phyloP scores from a whole-genome alignment of 2,888 invertebrate species.

The Clunio marinus region DNA sequence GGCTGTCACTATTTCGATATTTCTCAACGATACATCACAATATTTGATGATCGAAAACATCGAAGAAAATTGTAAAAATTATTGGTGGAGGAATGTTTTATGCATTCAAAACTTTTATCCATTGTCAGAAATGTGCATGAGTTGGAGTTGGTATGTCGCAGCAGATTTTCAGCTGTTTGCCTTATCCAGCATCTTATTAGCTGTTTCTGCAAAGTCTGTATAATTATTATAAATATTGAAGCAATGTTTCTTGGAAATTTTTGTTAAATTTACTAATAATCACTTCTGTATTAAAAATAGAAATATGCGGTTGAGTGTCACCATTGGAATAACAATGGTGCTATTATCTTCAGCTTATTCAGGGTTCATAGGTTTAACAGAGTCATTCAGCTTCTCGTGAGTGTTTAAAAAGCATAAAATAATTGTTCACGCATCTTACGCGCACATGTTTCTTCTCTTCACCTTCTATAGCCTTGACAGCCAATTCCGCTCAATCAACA shows the following conservation, averaged over 20 bases:
- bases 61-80: slow-evolving; percentile 50
- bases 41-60: slow-evolving; percentile 48
- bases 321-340: neutral
- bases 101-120: slow-evolving; percentile 46
- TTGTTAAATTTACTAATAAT: too few species aligned
- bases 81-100: slow-evolving; percentile 56
- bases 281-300: too few species aligned
- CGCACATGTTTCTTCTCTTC: neutral
- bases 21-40: slow-evolving; percentile 48
- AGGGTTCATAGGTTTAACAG: neutral
- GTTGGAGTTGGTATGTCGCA: slow-evolving; percentile 42
- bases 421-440: neutral
- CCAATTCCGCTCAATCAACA: slow-evolving; percentile 40
- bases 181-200: slow-evolving; percentile 40
- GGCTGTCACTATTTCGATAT: slow-evolving; percentile 49
- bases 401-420: too few species aligned
- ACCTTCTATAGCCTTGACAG: slow-evolving; percentile 41
- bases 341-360: neutral
- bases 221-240: too few species aligned
- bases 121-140: slow-evolving; percentile 41
- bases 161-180: slow-evolving; percentile 42
- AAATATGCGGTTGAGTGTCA: neutral
- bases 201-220: slow-evolving; percentile 39
- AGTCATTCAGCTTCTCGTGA: slow-evolving; percentile 33
- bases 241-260: too few species aligned